Evolutionary conservation across 2,113 vertebrate species (phyloP).

Genomic region (Progne subis): DNA sequence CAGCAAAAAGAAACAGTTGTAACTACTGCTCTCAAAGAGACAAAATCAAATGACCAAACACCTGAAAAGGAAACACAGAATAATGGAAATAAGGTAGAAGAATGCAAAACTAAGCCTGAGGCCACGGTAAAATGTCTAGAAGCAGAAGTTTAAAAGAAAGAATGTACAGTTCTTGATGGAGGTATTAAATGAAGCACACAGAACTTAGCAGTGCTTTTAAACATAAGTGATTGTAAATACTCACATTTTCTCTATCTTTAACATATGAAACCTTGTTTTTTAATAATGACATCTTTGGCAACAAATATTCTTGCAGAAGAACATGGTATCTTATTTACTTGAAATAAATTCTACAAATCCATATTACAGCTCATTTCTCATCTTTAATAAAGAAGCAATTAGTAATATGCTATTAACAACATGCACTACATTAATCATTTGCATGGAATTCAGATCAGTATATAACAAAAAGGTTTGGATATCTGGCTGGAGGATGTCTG

Average conservation of each 20-base stretch:
- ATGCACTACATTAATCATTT: not conserved
- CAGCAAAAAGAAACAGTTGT: slow-evolving; percentile 78
- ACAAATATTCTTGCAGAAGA: not conserved
- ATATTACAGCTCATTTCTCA: not conserved
- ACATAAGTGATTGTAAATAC: slow-evolving; percentile 34
- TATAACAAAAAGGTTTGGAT: not conserved
- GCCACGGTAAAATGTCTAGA: slow-evolving; percentile 73
- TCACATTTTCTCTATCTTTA: not conserved
- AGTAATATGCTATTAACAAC: not conserved
- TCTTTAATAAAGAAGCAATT: not conserved
- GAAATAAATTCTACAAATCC: not conserved
- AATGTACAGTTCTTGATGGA: not conserved
- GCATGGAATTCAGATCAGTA: not conserved
- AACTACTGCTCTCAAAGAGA: slow-evolving; percentile 79
- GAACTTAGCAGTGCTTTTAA: slow-evolving; percentile 5
- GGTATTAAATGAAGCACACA: not conserved
- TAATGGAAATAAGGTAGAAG: slow-evolving; percentile 66
- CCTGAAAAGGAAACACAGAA: slow-evolving; percentile 67
- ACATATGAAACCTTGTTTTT: not conserved
- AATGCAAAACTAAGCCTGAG: slow-evolving; percentile 53
- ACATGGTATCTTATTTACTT: not conserved
- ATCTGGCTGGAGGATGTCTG: not conserved
- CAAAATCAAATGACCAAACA: slow-evolving; percentile 50
- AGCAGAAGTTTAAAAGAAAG: slow-evolving; percentile 75
- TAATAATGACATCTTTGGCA: not conserved